Conservation (phyloP, 2,888 invertebrate genomes). For the Allacma fusca region DNA sequence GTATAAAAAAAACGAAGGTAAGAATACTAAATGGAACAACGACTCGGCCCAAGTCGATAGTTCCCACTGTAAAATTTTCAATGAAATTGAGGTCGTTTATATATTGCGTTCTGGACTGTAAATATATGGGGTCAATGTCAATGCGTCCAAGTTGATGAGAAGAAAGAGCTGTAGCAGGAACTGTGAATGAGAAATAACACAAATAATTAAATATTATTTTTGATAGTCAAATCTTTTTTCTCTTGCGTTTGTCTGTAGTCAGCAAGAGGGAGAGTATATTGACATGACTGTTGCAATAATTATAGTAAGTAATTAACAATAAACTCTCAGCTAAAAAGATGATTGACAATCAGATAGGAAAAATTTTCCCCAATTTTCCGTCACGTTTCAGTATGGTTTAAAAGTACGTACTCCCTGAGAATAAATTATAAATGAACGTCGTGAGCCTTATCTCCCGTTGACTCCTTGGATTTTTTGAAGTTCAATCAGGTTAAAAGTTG, state of each 20-base stretch:
- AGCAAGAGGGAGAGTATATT: too few species aligned
- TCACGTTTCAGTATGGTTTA: too few species aligned
- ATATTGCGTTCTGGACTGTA: not conserved
- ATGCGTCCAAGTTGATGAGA: not conserved
- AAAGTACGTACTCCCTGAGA: too few species aligned
- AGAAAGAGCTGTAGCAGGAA: not conserved
- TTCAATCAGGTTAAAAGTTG: too few species aligned
- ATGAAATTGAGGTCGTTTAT: not conserved
- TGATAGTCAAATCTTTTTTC: not conserved
- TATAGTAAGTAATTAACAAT: too few species aligned
- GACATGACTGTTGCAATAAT: too few species aligned
- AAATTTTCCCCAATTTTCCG: too few species aligned
- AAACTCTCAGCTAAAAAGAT: too few species aligned
- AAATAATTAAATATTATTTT: not conserved
- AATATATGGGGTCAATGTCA: conserved; percentile 5
- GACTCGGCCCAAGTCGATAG: conserved; percentile 1
- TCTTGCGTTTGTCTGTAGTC: not conserved
- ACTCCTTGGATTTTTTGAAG: too few species aligned
- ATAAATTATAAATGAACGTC: too few species aligned
- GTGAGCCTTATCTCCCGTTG: too few species aligned
- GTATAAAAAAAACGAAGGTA: not conserved
- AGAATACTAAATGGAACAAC: not conserved
- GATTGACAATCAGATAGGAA: too few species aligned
- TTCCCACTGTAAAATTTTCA: not conserved
- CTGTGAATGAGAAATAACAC: not conserved